Evolutionary conservation across 1,140 invertebrate species (phyloP).

Genomic region (Trichogramma pretiosum): DNA sequence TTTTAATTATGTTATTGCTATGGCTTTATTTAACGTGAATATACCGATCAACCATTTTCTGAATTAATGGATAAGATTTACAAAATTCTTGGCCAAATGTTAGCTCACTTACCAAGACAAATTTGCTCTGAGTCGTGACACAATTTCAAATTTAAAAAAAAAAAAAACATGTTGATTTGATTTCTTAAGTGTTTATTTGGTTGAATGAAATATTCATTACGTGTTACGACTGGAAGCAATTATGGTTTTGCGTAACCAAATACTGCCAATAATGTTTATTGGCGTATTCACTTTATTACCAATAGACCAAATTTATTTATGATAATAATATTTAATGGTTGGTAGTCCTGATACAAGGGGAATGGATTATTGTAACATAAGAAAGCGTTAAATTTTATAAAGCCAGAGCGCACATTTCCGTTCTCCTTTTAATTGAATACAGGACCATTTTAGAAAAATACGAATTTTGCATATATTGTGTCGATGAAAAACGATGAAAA

Average conservation of each 20-base stretch:
- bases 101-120: slow-evolving; percentile 28
- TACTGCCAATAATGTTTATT: slow-evolving; percentile 42
- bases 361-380: slow-evolving; percentile 42
- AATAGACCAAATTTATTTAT: slow-evolving; percentile 50
- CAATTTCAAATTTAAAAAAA: no score
- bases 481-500: no score
- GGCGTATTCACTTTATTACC: slow-evolving; percentile 47
- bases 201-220: neutral
- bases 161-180: no score
- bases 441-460: slow-evolving; percentile 23
- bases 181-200: no score
- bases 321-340: slow-evolving; percentile 46
- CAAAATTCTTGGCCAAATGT: slow-evolving; percentile 30
- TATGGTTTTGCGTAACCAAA: slow-evolving; percentile 32
- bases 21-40: no score
- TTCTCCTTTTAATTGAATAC: slow-evolving; percentile 25
- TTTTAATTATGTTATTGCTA: slow-evolving; percentile 5
- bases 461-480: slow-evolving; percentile 18
- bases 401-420: slow-evolving; percentile 41
- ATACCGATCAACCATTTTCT: no score
- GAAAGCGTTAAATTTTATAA: slow-evolving; percentile 36
- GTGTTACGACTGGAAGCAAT: slow-evolving; percentile 5
- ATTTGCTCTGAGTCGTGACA: slow-evolving; percentile 29
- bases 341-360: slow-evolving; percentile 37
- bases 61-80: slow-evolving; percentile 28